These are phyloP conservation scores for Echeneis naucrates DNA, from an alignment of 2,797 vertebrate genomes.

Conservation along the genomic window DNA sequence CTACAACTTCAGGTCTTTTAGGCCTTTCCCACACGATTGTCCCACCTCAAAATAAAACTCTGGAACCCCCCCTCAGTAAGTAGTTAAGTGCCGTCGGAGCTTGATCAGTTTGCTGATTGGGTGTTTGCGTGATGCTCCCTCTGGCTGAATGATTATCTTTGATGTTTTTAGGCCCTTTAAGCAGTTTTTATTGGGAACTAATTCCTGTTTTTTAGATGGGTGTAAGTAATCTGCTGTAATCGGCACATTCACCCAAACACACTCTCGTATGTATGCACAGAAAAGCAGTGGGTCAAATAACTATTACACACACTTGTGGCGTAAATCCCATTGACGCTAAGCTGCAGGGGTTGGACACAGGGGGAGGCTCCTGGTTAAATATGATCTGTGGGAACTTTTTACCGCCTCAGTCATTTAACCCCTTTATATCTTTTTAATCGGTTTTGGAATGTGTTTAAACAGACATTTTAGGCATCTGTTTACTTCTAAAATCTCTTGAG, in stretches of 20 bases:
- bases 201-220: conserved; percentile 80
- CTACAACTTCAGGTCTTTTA: conserved; percentile 32
- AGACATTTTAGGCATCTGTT: conserved; percentile 71
- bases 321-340: conserved; percentile 76
- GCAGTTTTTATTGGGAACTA: conserved; percentile 81
- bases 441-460: conserved; percentile 75
- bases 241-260: conserved; percentile 73
- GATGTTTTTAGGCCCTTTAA: conserved; percentile 78
- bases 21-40: conserved; percentile 34
- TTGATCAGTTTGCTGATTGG: conserved; percentile 55
- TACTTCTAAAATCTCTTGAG: conserved; percentile 69
- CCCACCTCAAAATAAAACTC: conserved; percentile 55
- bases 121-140: conserved; percentile 67
- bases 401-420: conserved; percentile 65
- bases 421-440: conserved; percentile 73
- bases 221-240: conserved; percentile 85
- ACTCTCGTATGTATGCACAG: conserved; percentile 63
- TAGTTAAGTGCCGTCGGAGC: conserved; percentile 58
- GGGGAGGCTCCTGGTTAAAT: conserved; percentile 66
- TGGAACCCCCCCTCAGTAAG: conserved; percentile 68
- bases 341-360: conserved; percentile 54
- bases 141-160: conserved; percentile 78
- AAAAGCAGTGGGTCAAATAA: conserved; percentile 66
- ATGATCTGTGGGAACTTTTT: conserved; percentile 71
- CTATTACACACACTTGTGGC: conserved; percentile 68